Evolutionary conservation across 2,797 vertebrate genomes (phyloP).

Genomic region (Sebastes kiyomatsui): DNA sequence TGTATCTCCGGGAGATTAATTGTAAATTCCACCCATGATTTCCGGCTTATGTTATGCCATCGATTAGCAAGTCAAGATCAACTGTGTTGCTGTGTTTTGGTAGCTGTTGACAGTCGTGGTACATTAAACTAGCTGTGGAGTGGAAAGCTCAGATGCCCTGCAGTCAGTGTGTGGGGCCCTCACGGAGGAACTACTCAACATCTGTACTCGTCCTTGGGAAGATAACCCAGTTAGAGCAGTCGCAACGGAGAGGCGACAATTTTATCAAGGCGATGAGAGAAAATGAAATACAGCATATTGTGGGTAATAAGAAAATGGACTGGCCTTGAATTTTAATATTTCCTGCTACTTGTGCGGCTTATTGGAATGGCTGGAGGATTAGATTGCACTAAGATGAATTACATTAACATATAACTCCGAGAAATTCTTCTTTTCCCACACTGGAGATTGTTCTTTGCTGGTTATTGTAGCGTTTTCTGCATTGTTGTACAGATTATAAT

Average conservation of each 20-base stretch:
- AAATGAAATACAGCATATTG: slow-evolving; percentile 52
- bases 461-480: slow-evolving; percentile 54
- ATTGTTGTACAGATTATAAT: slow-evolving; percentile 51
- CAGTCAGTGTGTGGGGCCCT: slow-evolving; percentile 64
- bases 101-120: slow-evolving; percentile 53
- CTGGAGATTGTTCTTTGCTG: slow-evolving; percentile 45
- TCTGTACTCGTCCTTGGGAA: slow-evolving; percentile 67
- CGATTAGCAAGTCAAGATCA: slow-evolving; percentile 46
- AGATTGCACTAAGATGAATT: slow-evolving; percentile 45
- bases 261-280: slow-evolving; percentile 30
- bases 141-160: slow-evolving; percentile 66
- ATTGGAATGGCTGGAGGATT: slow-evolving; percentile 43
- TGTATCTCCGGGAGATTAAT: slow-evolving; percentile 11
- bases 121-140: slow-evolving; percentile 71
- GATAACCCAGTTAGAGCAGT: slow-evolving; percentile 34
- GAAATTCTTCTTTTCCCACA: slow-evolving; percentile 17
- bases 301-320: slow-evolving; percentile 53
- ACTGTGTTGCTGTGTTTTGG: slow-evolving; percentile 49
- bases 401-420: slow-evolving; percentile 46
- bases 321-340: slow-evolving; percentile 45
- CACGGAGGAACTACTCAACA: slow-evolving; percentile 59
- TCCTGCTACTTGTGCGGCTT: slow-evolving; percentile 34
- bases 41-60: slow-evolving; percentile 43
- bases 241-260: slow-evolving; percentile 25
- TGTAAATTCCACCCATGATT: slow-evolving; percentile 30